Base-by-base conservation (phyloP, 2,797 vertebrate genomes). In the Ctenopoma multispine region DNA sequence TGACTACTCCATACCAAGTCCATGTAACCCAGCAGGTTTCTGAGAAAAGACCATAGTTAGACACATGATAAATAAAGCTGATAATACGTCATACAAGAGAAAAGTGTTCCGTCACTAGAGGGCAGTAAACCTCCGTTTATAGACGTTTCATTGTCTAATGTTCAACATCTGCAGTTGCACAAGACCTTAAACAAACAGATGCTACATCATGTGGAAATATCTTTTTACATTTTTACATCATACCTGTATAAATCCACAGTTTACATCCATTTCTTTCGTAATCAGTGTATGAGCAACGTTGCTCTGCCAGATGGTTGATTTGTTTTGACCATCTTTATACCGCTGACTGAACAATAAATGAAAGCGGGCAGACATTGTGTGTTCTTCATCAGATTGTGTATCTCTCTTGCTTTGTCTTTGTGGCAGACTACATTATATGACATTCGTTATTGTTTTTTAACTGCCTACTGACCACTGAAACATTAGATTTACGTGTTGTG, bases 71-170 rank as follows among this genome's bases (percentile, higher is more conserved):
- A 27, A 1, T 65, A 24, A 29, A 48, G 12, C 14, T 69, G 66
- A 38, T 15, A 5, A 31, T 41, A 54, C 34, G 38, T 41, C 4
- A 27, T 27, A 40, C 17, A 50, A 17, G 3, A 62, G 38, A 2
- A 31, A 41, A 43, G n/a, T 71, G 7, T 55, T 56, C 51, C 63
- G 78, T 69, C 94, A 92, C 92, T 82, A 79, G 90, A 84, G 85
- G 93, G 89, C 92, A 91, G 88, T 88, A 90, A 41, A 2, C 46
- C 64, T 85, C 64, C 72, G 72, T 70, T 75, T 60, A 49, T 57
- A 21, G 15, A 38, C 4, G 24, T 14, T 18, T 14, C 40, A 17
- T n/a, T 27, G 10, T 8, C 21, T 49, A 41, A 36, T 29, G 9
- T 46, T 29, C 41, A 59, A 5, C 7, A 50, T 8, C 1, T 13